These are phyloP conservation scores for Sympetrum striolatum DNA, from an alignment of 2,888 invertebrate genomes.

Conservation along the genomic window DNA sequence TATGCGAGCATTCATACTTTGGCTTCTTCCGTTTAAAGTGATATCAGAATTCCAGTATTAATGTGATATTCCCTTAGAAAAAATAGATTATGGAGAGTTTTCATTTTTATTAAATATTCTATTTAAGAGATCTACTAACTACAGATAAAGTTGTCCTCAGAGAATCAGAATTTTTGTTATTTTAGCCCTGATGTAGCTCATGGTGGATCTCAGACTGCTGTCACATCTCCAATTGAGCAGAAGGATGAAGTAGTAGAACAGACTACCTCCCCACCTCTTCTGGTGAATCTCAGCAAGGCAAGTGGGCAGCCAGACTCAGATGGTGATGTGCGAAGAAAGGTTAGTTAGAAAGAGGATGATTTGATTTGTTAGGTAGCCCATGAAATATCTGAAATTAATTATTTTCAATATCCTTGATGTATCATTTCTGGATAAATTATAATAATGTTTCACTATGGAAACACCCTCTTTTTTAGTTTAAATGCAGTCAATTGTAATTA, in stretches of 20 bases:
- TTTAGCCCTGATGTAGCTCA: not conserved
- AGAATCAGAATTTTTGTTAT: not conserved
- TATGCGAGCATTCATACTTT: too few relatives aligned
- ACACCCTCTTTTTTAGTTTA: not conserved
- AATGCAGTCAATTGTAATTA: not conserved
- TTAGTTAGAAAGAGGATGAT: not conserved
- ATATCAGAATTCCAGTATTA: too few relatives aligned
- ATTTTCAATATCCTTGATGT: not conserved
- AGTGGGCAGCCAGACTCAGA: constrained; percentile 34
- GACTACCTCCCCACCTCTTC: not conserved
- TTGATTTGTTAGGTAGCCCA: not conserved
- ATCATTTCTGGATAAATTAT: not conserved
- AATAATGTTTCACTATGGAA: not conserved
- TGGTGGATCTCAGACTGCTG: not conserved
- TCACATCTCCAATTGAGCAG: not conserved
- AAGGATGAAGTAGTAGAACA: constrained; percentile 4
- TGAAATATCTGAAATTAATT: not conserved
- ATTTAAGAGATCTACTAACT: too few relatives aligned
- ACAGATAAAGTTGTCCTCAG: too few relatives aligned
- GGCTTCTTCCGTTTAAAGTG: too few relatives aligned
- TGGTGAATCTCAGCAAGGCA: constrained; percentile 33
- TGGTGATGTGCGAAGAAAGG: constrained; percentile 32
- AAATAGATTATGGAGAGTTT: too few relatives aligned
- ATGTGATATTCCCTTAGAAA: too few relatives aligned
- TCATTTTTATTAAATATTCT: too few relatives aligned